These are phyloP conservation scores for Oryzias melastigma DNA, from an alignment of 2,113 vertebrate genomes.

Conservation along the genomic window DNA sequence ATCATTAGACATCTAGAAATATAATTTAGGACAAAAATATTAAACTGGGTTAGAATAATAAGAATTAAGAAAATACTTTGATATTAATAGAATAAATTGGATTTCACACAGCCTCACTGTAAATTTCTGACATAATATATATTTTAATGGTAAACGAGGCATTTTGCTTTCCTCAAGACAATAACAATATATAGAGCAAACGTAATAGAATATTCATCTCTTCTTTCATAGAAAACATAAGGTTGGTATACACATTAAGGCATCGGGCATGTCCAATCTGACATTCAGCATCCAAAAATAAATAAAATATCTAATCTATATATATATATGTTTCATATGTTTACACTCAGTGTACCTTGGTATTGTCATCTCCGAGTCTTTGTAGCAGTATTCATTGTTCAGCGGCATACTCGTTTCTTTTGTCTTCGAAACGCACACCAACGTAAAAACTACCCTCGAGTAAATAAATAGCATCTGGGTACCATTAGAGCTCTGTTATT, in stretches of 20 bases:
- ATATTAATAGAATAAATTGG: conserved; percentile 61
- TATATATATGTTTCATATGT: conserved; percentile 68
- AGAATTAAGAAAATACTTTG: conserved; percentile 72
- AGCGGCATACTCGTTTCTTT: conserved; percentile 50
- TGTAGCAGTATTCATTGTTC: conserved; percentile 45
- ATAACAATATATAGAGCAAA: conserved; percentile 69
- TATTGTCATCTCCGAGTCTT: conserved; percentile 77
- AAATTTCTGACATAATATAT: conserved; percentile 58
- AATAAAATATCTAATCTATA: conserved; percentile 67
- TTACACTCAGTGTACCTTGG: conserved; percentile 66
- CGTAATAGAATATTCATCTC: conserved; percentile 62
- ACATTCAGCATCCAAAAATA: conserved; percentile 81
- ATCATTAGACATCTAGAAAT: conserved; percentile 56
- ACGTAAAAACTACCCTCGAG: conserved; percentile 35
- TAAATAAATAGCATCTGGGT: conserved; percentile 56
- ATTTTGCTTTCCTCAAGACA: conserved; percentile 52
- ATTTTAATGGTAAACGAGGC: conserved; percentile 43
- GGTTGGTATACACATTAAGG: conserved; percentile 81
- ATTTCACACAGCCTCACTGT: conserved; percentile 54
- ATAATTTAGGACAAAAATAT: conserved; percentile 40
- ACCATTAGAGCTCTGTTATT: conserved; percentile 39
- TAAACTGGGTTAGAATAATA: conserved; percentile 66
- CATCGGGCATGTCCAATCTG: conserved; percentile 75
- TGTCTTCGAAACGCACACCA: conserved; percentile 34
- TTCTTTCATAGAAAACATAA: conserved; percentile 65